A percentile compares a stretch with the other conserved stretches of the same genome.
Conservation (phyloP, 2,113 vertebrate genomes). For the Pampusana beccarii region DNA sequence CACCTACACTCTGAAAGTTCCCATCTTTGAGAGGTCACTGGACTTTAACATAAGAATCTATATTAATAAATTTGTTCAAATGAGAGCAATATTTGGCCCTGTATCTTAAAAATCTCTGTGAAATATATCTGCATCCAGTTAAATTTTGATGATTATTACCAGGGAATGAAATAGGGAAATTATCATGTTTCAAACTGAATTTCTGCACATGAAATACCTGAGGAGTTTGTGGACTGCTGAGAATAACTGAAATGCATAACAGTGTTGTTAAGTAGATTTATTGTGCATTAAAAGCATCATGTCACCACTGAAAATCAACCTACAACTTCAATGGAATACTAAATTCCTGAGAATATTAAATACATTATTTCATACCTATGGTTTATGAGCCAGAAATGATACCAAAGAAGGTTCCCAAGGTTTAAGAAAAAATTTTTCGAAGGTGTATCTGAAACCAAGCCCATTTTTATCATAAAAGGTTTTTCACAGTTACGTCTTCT, state of each 20-base stretch:
- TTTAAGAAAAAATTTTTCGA: neutral
- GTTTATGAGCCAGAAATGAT: neutral
- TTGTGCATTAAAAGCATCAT: neutral
- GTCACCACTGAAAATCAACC: neutral
- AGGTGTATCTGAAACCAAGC: neutral
- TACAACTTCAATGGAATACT: neutral
- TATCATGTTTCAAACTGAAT: neutral
- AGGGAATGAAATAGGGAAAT: neutral
- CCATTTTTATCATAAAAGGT: neutral
- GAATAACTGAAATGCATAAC: neutral
- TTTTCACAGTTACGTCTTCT: neutral
- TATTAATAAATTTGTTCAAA: neutral
- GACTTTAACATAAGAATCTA: neutral
- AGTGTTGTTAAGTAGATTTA: neutral
- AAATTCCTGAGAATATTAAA: neutral
- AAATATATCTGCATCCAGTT: neutral
- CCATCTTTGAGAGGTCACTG: neutral
- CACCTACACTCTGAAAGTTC: neutral
- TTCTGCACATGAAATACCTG: neutral
- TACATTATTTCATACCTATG: neutral
- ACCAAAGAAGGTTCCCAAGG: neutral
- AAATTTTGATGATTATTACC: neutral
- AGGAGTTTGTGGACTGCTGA: constrained; percentile 17
- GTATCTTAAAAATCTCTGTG: neutral
- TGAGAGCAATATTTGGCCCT: neutral